Base-by-base conservation (phyloP, 2,888 invertebrate genomes). In the Barypeithes pellucidus region DNA sequence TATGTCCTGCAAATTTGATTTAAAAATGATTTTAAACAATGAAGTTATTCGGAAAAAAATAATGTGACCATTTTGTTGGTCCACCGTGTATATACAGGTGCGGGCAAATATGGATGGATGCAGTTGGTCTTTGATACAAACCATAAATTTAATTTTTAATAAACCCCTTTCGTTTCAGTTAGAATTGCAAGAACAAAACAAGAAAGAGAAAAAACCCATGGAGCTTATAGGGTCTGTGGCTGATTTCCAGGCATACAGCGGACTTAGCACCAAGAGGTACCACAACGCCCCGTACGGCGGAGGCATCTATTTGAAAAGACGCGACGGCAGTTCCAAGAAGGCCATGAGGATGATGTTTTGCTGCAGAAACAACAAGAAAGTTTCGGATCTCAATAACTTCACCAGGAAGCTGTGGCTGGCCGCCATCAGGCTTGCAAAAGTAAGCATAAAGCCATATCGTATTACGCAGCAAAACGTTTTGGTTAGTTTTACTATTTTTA, bases 341-440 rank as follows among this genome's bases (percentile, higher is more conserved):
- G 2, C 60, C 8, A 41, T 60, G 0, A 41, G 16, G 14, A n/a
- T 60, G n/a, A 60, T 60, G 60, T 41, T 60, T 24, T 60, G 60
- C 14, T 60, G 39, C 22, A 60, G 41, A 41, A 36, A 39, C 12
- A 18, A 14, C 20, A 39, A 20, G 18, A 43, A 24, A 20, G 3
- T 41, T 22, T 7, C 33, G 2, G 54, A 57, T 57, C 54, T 33
- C 9, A 57, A 14, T 16, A 57, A 33, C 12, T 57, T 57, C 11
- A 33, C 33, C 11, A 52, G 66, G 22, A 52, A 67, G n/a, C 14
- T 67, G 59, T 67, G 67, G 67, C 9, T 67, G 8, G 12, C 59
- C 16, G 67, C 67, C 12, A 12, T 67, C 8, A 43, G 33, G 5
- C 41, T 67, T 12, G 67, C 67, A n/a, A 67, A 67, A 59, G 67